Conservation (phyloP, 2,113 vertebrate species). For the Sturnira hondurensis region DNA sequence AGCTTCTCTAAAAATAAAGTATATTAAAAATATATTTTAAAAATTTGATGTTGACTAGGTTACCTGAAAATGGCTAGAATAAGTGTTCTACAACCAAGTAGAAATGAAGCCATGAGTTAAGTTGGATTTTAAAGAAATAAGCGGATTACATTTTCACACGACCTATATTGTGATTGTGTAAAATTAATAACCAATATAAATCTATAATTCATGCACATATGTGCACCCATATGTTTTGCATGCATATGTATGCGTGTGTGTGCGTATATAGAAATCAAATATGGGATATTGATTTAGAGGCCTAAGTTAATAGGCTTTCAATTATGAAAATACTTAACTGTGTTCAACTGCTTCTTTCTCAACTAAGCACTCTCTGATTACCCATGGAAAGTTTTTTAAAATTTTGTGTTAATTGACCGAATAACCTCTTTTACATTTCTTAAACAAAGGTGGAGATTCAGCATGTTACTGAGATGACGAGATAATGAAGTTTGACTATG, state of each 20-base stretch:
- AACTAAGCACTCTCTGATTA: not conserved
- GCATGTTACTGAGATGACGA: not conserved
- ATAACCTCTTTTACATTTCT: not conserved
- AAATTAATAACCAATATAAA: constrained; percentile 49
- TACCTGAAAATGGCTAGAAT: not conserved
- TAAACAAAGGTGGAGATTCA: not conserved
- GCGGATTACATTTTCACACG: not conserved
- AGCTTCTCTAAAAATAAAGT: not conserved
- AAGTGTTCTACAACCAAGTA: not conserved
- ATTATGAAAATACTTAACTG: constrained; percentile 44
- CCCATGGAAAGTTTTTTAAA: not conserved
- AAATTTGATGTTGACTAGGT: not conserved
- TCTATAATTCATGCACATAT: constrained; percentile 17
- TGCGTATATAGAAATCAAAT: constrained; percentile 37
- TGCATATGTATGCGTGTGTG: not conserved
- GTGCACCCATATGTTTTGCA: not conserved
- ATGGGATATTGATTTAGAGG: not conserved
- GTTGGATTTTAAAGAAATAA: constrained; percentile 33
- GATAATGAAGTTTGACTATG: not conserved
- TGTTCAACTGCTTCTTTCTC: not conserved
- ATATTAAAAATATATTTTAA: not conserved
- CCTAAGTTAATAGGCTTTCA: constrained; percentile 50
- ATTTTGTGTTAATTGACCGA: not conserved
- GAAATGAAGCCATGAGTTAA: constrained; percentile 1
- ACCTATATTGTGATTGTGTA: not conserved